phyloP scores from a whole-genome alignment of 1,140 invertebrate genomes.

The Calephelis virginiensis region DNA sequence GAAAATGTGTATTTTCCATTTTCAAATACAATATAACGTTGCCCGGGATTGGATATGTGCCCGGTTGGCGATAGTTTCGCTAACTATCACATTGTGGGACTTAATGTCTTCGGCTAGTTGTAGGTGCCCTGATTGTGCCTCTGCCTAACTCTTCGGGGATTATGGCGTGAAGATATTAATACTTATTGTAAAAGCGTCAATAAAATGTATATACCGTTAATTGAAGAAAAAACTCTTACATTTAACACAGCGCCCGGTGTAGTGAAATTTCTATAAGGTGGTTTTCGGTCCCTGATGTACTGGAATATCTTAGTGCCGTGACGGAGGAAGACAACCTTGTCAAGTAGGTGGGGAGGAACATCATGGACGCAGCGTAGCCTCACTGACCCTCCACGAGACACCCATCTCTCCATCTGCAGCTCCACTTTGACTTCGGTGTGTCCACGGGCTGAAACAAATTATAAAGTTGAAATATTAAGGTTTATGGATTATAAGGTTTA shows the following conservation, averaged over 20 bases:
- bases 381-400: conserved; percentile 70
- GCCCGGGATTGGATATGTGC: no score
- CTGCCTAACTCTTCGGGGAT: no score
- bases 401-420: conserved; percentile 73
- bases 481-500: no score
- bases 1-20: no score
- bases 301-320: conserved; percentile 87
- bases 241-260: conserved; percentile 84
- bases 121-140: no score
- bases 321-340: conserved; percentile 87
- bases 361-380: conserved; percentile 82
- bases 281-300: conserved; percentile 86
- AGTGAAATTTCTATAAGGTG: conserved; percentile 84
- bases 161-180: no score
- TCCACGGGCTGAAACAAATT: conserved; percentile 53
- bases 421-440: conserved; percentile 69
- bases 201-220: not conserved
- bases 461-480: not conserved
- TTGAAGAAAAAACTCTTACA: conserved; percentile 64
- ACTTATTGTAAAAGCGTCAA: no score
- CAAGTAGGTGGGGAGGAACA: conserved; percentile 80
- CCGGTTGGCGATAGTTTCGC: no score
- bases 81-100: no score
- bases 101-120: no score
- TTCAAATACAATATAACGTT: no score